Base-by-base conservation (phyloP, 2,113 vertebrate genomes). In the Malurus alboscapulatus region DNA sequence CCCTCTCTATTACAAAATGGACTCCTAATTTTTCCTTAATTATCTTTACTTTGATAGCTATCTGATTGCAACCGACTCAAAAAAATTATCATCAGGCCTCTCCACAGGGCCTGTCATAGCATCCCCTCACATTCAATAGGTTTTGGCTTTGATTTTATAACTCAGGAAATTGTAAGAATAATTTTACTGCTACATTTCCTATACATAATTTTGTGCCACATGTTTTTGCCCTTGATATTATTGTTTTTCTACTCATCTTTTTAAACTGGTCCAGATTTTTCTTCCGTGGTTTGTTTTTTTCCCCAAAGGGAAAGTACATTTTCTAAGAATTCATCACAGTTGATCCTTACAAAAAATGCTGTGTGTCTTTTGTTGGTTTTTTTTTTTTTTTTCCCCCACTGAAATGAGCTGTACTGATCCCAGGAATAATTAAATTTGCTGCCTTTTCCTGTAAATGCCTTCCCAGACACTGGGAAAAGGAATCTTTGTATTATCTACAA, bases 281-380 rank as follows among this genome's bases (percentile, higher is more conserved):
- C 14, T 68, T 73, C 44, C 44, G 24, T 16, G 32, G 5, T 25
- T 13, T 14, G 4, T 17, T 34, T 47, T 32, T 34, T 12, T 1
- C 4, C 38, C 26, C 38, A 40, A 26, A 17, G 2, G 9, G 17
- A 79, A 75, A 32, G 15, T 32, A 15, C 5, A 40, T 72, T 76
- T 93, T 75, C 59, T 47, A 40, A 38, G 3, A 73, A 77, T 65
- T 77, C 13, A 40, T 59, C 12, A 51, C 26, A 53, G 14, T 45
- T 27, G 17, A 74, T 32, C 22, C 12, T 75, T 82, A 61, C 2
- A 7, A 69, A 92, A 93, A 93, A 57, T 38, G 4, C 19, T 8
- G 1, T 7, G 2, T 29, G 14, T 17, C 4, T 65, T 89, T 59
- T 44, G 24, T 13, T 53, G 4, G 14, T 0, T 3, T n/a, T 5